Evolutionary conservation across 2,888 invertebrate genomes (phyloP), one percentile per base, ranked within the genome.

Genomic region (Watsonalla binaria): DNA sequence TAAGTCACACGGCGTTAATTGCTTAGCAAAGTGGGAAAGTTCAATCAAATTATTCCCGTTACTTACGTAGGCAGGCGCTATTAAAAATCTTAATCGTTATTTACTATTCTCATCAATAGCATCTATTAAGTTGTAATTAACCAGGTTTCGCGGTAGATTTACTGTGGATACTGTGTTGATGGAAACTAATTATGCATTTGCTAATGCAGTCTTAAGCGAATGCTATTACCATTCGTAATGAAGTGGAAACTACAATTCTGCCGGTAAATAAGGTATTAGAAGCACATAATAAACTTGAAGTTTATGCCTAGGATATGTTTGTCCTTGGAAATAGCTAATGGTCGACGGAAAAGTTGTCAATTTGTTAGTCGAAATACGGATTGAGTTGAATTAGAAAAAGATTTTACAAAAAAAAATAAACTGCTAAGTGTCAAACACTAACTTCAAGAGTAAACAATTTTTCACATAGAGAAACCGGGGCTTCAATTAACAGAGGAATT

Each of bases 151-250:
- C 13, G 47, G 51, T 53, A 42, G 50, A 48, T 54, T 46, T 37
- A n/a, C 9, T 46, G 34, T 51, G 6, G 15, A 45, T 47, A 46
- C 37, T 53, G 45, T 47, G 58, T 55, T 56, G 52, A 61, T 64
- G 54, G 52, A 60, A 54, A 61, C 59, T 67, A 65, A 72, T 70
- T 66, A 61, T 51, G 51, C 58, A 53, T 47, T 34, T 47, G 46
- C 51, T 66, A 71, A 70, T 65, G 63, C 56, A 56, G 51, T 59
- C 50, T 51, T 60, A 61, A 70, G 67, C 63, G 61, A 65, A 65
- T 51, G 13, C 24, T 63, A 74, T 70, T 70, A 65, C 59, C 57
- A 60, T 63, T 54, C 24, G 58, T 70, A 64, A 69, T 69, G 57
- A 55, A 58, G 52, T 49, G 59, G 53, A 54, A 60, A 60, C 35